phyloP scores from a whole-genome alignment of 2,113 vertebrate genomes.

The Theristicus caerulescens region DNA sequence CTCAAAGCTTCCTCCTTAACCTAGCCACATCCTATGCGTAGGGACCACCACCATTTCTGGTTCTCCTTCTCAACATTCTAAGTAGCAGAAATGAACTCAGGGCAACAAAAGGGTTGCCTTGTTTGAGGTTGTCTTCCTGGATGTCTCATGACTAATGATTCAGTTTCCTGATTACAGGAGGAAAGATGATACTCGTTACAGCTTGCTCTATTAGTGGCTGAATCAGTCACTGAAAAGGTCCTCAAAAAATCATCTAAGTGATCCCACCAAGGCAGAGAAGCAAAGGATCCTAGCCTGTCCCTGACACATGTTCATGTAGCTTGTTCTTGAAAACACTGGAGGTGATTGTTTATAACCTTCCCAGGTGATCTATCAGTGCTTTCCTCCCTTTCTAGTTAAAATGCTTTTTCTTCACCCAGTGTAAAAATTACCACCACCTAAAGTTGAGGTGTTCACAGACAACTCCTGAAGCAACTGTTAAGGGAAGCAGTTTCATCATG shows the following conservation, averaged over 20 bases:
- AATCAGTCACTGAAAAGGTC: not conserved
- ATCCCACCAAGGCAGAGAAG: not conserved
- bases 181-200: not conserved
- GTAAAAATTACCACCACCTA: not conserved
- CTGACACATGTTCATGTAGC: not conserved
- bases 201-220: not conserved
- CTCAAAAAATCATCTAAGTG: not conserved
- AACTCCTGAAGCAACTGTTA: not conserved
- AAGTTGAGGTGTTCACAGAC: not conserved
- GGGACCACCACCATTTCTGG: not conserved
- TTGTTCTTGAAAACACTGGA: not conserved
- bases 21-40: not conserved
- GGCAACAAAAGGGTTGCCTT: not conserved
- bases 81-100: not conserved
- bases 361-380: not conserved
- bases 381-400: not conserved
- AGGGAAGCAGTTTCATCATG: not conserved
- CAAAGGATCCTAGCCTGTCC: not conserved
- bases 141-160: not conserved
- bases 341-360: not conserved
- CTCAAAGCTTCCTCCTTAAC: not conserved
- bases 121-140: not conserved
- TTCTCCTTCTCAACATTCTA: not conserved
- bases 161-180: not conserved
- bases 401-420: not conserved